These are phyloP conservation scores for Trematomus loennbergii DNA, from an alignment of 2,113 vertebrate genomes.

Conservation along the genomic window DNA sequence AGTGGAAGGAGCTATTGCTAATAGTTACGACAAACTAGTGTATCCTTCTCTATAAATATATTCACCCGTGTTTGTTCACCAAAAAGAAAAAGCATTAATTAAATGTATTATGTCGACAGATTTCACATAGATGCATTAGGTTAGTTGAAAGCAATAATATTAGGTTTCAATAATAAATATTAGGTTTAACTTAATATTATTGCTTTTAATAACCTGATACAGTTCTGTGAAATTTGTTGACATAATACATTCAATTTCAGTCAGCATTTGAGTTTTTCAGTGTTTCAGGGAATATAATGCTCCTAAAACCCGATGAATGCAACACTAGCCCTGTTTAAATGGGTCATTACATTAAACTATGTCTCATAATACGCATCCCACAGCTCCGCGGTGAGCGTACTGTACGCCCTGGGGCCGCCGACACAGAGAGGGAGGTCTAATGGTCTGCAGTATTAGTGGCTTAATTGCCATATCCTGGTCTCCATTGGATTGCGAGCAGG, in stretches of 20 bases:
- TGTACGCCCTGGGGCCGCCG: conserved; percentile 62
- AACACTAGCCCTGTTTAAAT: conserved; percentile 63
- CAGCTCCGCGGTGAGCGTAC: conserved; percentile 58
- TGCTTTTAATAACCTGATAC: too few relatives aligned
- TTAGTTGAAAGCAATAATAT: too few relatives aligned
- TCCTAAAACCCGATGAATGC: conserved; percentile 50
- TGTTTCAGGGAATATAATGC: conserved; percentile 9
- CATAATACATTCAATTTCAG: too few relatives aligned
- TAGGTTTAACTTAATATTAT: too few relatives aligned
- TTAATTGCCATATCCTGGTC: conserved; percentile 83
- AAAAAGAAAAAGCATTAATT: too few relatives aligned
- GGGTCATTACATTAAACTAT: conserved; percentile 81
- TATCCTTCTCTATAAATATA: background rate
- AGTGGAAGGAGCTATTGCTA: background rate
- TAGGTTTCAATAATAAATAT: too few relatives aligned
- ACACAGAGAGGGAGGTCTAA: conserved; percentile 78
- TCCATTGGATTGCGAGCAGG: conserved; percentile 70
- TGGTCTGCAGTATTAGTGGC: conserved; percentile 81
- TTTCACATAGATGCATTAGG: too few relatives aligned
- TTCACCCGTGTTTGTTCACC: background rate
- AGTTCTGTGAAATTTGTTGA: too few relatives aligned
- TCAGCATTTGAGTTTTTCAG: too few relatives aligned
- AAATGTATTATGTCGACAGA: too few relatives aligned
- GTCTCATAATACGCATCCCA: conserved; percentile 71
- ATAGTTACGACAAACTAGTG: background rate